Evolutionary conservation across 2,113 vertebrate genomes (phyloP), one percentile per base, ranked within the genome.

Genomic region (Percopsis transmontana): DNA sequence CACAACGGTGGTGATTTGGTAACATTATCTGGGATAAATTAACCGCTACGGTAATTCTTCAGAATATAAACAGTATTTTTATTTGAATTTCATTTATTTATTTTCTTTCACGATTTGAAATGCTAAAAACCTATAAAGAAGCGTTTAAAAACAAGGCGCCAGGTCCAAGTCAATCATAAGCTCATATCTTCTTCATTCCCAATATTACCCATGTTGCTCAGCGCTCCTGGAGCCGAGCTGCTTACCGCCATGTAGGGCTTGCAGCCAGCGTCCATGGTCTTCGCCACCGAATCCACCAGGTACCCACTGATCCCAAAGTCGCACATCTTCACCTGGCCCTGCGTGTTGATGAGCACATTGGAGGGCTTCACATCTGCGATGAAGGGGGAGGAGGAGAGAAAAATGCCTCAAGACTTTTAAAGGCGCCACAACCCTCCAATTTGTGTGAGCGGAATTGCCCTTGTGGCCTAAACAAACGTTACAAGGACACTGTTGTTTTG

Each of bases 191-290:
- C 48, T 0, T 19, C 18, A 51, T 20, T 20, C 18, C 18, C 27
- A 33, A 33, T 33, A 6, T 4, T 33, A 33, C 27, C 27, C 27
- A 33, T 33, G 5, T 33, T 33, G 27, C 27, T 6, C 5, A 33
- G 2, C 15, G 12, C 42, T 15, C 2, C 15, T 39, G 11, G 8
- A 0, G 15, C 0, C 12, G 1, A 0, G 9, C 48, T 40, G 23
- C 95, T 96, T 80, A 97, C 97, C 21, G 97, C 97, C 97, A 99
- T 99, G 91, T 99, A 99, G 1, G 97, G 96, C 83, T 98, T 98
- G 87, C 97, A 99, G 74, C 97, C 97, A 0, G 97, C 97, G 4
- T 98, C 96, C 89, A 98, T 95, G 7, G 97, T 99, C 82, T 99
- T 99, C 41, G 97, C 97, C 66, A 98, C 95, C 0, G 97, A 98